A percentile compares a stretch with the other conserved stretches of the same genome.
These are phyloP conservation scores for Cylas formicarius DNA, from an alignment of 1,140 invertebrate genomes.

Conservation along the genomic window DNA sequence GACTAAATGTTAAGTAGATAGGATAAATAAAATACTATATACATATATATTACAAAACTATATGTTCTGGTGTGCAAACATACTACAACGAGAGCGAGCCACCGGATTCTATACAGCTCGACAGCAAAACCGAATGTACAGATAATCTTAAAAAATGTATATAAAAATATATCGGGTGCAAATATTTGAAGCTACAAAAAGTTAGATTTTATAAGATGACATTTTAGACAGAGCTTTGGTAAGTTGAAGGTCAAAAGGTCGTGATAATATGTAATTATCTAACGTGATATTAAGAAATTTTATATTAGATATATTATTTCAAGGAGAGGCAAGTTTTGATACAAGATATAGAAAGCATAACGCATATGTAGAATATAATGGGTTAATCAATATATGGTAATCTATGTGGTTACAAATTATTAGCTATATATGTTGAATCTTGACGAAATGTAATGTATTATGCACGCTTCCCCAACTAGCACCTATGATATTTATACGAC, in stretches of 20 bases:
- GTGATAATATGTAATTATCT: conserved; percentile 16
- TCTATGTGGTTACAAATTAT: conserved; percentile 11
- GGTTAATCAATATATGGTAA: background rate
- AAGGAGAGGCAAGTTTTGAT: conserved; percentile 18
- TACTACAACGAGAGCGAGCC: background rate
- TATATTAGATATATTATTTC: conserved; percentile 20
- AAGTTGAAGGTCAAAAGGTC: conserved; percentile 13
- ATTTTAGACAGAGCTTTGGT: conserved; percentile 14
- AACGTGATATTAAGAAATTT: conserved; percentile 21
- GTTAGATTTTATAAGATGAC: conserved; percentile 13
- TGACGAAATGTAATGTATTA: conserved; percentile 16
- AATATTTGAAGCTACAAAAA: conserved; percentile 15
- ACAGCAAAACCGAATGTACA: conserved; percentile 15
- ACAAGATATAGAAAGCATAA: conserved; percentile 26
- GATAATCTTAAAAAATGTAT: conserved; percentile 17
- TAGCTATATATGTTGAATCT: conserved; percentile 16
- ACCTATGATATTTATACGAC: conserved; percentile 22
- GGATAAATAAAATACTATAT: conserved; percentile 23
- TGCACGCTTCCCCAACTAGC: conserved; percentile 23
- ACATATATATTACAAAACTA: conserved; percentile 17
- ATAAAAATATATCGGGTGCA: conserved; percentile 18
- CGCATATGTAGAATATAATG: conserved; percentile 10
- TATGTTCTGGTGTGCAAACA: conserved; percentile 12
- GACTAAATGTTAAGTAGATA: conserved; percentile 23
- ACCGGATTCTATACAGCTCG: conserved; percentile 4